Percentiles rank a stretch among this genome's conserved stretches.
Conservation (phyloP, 2,888 invertebrate species). For the Nineta flava region DNA sequence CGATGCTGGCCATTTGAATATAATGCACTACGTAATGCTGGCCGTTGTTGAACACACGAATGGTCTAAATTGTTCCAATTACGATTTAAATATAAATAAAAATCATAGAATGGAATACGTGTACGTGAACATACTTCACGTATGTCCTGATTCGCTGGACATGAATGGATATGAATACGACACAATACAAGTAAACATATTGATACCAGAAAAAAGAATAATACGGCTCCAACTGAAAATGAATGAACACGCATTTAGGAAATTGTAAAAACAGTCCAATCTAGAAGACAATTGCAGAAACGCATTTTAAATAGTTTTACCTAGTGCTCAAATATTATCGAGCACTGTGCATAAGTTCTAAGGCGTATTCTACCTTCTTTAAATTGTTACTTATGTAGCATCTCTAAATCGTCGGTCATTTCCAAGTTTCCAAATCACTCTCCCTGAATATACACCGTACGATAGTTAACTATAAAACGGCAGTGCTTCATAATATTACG, state of each 20-base stretch:
- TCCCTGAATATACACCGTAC: no score
- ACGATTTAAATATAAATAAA: constrained; percentile 6
- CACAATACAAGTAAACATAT: constrained; percentile 4
- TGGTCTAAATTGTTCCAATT: constrained; percentile 6
- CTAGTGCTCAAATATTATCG: no score
- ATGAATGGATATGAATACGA: constrained; percentile 6
- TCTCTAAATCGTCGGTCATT: no score
- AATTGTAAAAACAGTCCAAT: no score
- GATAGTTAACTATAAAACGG: no score
- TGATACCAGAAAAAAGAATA: constrained; percentile 6
- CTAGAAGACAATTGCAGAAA: no score
- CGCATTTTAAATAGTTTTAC: no score
- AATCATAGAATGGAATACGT: constrained; percentile 6
- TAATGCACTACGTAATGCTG: neutral
- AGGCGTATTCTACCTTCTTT: no score
- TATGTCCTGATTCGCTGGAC: constrained; percentile 7
- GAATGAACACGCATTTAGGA: neutral
- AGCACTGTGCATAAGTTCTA: no score
- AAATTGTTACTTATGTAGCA: no score
- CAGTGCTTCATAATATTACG: no score
- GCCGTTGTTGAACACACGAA: constrained; percentile 1
- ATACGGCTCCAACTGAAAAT: constrained; percentile 5
- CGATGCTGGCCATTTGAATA: neutral
- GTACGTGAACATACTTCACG: constrained; percentile 6
- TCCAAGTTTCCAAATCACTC: no score